A percentile compares a stretch with the other conserved stretches of the same genome.
Evolutionary conservation across 2,888 invertebrate genomes (phyloP).

Genomic region (Drosophila falleni): DNA sequence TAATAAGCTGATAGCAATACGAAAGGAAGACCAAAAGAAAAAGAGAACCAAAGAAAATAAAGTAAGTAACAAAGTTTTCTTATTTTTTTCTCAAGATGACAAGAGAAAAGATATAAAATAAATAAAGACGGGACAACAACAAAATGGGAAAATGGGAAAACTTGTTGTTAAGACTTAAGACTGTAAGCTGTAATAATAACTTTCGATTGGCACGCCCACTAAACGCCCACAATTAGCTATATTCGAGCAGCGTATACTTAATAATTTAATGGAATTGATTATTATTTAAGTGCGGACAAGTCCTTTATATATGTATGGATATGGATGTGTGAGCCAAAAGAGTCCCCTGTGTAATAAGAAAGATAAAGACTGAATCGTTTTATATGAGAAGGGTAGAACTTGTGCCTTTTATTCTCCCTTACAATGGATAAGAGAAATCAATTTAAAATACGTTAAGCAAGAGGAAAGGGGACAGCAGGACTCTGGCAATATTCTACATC

Average conservation of each 20-base stretch:
- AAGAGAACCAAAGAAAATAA: constrained; percentile 21
- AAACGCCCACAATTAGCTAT: constrained; percentile 66
- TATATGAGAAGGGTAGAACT: constrained; percentile 21
- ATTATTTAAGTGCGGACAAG: constrained; percentile 75
- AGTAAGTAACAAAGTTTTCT: constrained; percentile 46
- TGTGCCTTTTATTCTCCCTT: constrained; percentile 11
- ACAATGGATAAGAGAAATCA: constrained; percentile 69
- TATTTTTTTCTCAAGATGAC: constrained; percentile 28
- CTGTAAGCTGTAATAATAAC: constrained; percentile 48
- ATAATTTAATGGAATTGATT: constrained; percentile 80
- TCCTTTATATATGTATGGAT: background rate
- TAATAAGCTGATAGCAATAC: constrained; percentile 63
- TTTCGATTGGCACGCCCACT: constrained; percentile 30
- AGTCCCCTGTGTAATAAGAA: constrained; percentile 57
- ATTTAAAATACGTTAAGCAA: constrained; percentile 68
- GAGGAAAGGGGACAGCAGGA: background rate
- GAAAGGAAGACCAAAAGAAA: constrained; percentile 23
- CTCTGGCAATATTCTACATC: constrained; percentile 67
- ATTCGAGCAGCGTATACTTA: constrained; percentile 47
- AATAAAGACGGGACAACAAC: constrained; percentile 26
- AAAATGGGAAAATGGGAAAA: constrained; percentile 67
- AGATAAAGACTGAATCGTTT: constrained; percentile 38
- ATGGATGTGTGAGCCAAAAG: constrained; percentile 34
- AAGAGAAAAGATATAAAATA: constrained; percentile 33
- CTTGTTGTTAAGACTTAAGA: constrained; percentile 43